Evolutionary conservation across 2,888 invertebrate genomes (phyloP), one percentile per base, ranked within the genome.

Genomic region (Synergus gifuensis): DNA sequence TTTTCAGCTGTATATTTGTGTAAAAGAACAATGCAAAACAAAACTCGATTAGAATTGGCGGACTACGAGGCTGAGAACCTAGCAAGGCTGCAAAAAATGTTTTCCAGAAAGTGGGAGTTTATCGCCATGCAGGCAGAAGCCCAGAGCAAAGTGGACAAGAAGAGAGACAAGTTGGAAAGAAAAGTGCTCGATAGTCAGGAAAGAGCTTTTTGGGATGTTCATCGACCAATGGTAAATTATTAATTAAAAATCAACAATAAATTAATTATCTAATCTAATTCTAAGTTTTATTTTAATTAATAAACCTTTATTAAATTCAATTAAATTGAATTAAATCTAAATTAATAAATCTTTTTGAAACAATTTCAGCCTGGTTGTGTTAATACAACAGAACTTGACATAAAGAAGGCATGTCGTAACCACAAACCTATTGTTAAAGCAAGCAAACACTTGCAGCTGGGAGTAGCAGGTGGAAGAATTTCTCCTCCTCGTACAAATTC

Each of bases 11-110:
- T 99, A 18, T 99, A 99, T 93, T 94, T 99, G 78, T 99, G 99
- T 94, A 99, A 99, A 93, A 94, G 99, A 63, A 99, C 99, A 22
- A 99, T 99, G 99, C 99, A 99, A 94, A 99, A 99, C 93, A 99
- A 99, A 91, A 98, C 99, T 0, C 95, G 99, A 16, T 93, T 99
- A 85, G 99, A 99, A 92, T 93, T 99, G 87, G 99, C 99, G 0
- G 99, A 99, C 92, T 99, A 99, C 92, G 99, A 99, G 92, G 99
- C 99, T 0, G 99, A 99, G 92, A 99, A 99, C 89, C 93, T 99
- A 83, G 99, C 99, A 1, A 94, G 98, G 78, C 93, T 99, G 69
- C 99, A 99, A 94, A 99, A 99, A 93, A 98, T 99, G 98, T 99
- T 99, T 93, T 98, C 98, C 18, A 94, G 99, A 79, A 99, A 99